A percentile compares a stretch with the other conserved stretches of the same genome.
phyloP scores from a whole-genome alignment of 2,113 vertebrate species.

The Sardina pilchardus region DNA sequence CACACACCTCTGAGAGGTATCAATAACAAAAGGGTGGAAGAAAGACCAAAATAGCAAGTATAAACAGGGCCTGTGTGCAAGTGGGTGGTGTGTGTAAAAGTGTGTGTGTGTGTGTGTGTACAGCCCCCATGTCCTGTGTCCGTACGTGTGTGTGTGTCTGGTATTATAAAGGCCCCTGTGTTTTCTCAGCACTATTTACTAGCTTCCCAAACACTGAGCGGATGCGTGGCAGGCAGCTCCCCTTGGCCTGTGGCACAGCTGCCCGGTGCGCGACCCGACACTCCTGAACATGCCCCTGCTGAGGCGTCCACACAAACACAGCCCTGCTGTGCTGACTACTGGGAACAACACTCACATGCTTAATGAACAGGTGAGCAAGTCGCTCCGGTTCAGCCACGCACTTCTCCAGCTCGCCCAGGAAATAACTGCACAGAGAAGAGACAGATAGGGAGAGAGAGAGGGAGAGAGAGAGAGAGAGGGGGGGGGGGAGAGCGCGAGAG shows the following conservation, averaged over 20 bases:
- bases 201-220: slow-evolving; percentile 48
- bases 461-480: neutral
- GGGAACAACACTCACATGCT: slow-evolving; percentile 83
- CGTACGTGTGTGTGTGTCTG: neutral
- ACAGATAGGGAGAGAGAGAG: no score
- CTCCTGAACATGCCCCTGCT: neutral
- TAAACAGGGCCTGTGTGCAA: slow-evolving; percentile 52
- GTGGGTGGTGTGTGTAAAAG: neutral
- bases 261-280: neutral
- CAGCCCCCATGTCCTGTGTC: neutral
- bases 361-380: slow-evolving; percentile 89
- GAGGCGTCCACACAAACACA: neutral
- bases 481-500: neutral
- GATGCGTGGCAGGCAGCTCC: slow-evolving; percentile 32
- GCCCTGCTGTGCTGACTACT: neutral
- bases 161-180: slow-evolving; percentile 30
- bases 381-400: slow-evolving; percentile 85
- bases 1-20: slow-evolving; percentile 48
- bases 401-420: slow-evolving; percentile 85
- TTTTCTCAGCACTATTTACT: slow-evolving; percentile 58
- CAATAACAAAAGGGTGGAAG: slow-evolving; percentile 46
- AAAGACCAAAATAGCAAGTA: slow-evolving; percentile 45
- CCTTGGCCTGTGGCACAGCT: neutral
- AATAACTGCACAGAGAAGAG: slow-evolving; percentile 72
- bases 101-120: slow-evolving; percentile 4